Base-by-base conservation (phyloP, 2,888 invertebrate species). In the Onchidella celtica region DNA sequence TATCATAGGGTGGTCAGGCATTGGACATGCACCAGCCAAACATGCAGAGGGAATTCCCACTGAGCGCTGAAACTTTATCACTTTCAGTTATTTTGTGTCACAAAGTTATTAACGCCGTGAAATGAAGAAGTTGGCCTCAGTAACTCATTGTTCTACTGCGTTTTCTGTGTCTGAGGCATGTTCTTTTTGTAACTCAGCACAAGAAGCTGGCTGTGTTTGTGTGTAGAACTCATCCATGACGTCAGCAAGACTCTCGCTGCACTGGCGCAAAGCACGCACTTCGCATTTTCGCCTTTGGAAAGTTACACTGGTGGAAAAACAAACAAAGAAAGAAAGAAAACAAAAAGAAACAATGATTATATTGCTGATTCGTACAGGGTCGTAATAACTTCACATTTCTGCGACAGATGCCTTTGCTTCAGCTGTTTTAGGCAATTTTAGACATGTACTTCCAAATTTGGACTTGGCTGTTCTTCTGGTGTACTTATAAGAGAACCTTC, bases 151-250 rank as follows among this genome's bases (percentile, higher is more conserved):
- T 73, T 73, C 34, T 11, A 61, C 59, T 14, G 1, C n/a, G 59
- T 73, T 73, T 29, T 77, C 47, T 27, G 6, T 77, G 47, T 34
- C 68, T 32, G 1, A 21, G 1, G 3, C 32, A n/a, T 32, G 1
- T 17, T 47, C 36, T 11, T 55, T 36, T 4, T 73, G 55, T 32
- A 63, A 3, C 11, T 24, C 40, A 6, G 36, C 66, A 36, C 79
- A 79, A 0, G 73, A 59, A 4, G 24, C 38, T 1, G 79, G 79
- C 27, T 73, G 72, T n/a, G 79, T 79, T 29, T 79, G 79, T 14
- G 24, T 47, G 73, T 79, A 79, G 57, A 79, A 79, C 79, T 73
- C 34, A 3, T 73, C 79, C 79, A 79, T 79, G 36, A 79, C 59
- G 24, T 79, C 57, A 21, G 73, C 79, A 11, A 79, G 57, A 3